Evolutionary conservation across 2,113 vertebrate species (phyloP).

Genomic region (Panurus biarmicus): DNA sequence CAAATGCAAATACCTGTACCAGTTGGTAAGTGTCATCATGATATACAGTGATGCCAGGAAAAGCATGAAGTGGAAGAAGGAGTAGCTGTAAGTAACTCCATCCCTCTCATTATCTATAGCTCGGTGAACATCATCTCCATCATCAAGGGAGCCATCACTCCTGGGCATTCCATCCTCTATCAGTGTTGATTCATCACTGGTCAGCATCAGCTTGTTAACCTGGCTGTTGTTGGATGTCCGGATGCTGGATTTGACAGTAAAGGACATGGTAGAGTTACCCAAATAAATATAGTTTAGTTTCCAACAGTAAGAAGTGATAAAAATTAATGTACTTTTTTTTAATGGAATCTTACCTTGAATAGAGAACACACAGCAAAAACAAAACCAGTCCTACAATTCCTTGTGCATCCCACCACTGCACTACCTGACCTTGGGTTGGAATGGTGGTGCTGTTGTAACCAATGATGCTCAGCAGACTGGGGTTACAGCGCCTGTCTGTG

Average conservation of each 20-base stretch:
- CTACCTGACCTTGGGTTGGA: slow-evolving; percentile 77
- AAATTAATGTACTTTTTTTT: neutral
- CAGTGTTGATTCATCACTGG: slow-evolving; percentile 91
- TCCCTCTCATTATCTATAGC: slow-evolving; percentile 94
- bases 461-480: slow-evolving; percentile 91
- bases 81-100: slow-evolving; percentile 96
- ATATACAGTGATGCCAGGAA: slow-evolving; percentile 97
- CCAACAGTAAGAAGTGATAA: neutral
- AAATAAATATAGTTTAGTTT: neutral
- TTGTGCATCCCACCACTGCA: slow-evolving; percentile 98
- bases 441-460: slow-evolving; percentile 84
- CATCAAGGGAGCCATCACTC: slow-evolving; percentile 79
- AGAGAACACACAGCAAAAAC: slow-evolving; percentile 94
- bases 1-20: slow-evolving; percentile 85
- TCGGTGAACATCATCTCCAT: slow-evolving; percentile 70
- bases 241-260: slow-evolving; percentile 71
- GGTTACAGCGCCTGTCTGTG: slow-evolving; percentile 91
- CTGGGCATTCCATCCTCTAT: slow-evolving; percentile 87
- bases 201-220: slow-evolving; percentile 93
- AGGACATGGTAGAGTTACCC: neutral
- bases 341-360: slow-evolving; percentile 83
- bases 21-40: slow-evolving; percentile 99
- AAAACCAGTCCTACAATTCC: slow-evolving; percentile 93
- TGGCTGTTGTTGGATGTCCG: slow-evolving; percentile 93
- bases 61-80: slow-evolving; percentile 99